Conservation (phyloP, 1,140 invertebrate species). For the Drosophila athabasca region DNA sequence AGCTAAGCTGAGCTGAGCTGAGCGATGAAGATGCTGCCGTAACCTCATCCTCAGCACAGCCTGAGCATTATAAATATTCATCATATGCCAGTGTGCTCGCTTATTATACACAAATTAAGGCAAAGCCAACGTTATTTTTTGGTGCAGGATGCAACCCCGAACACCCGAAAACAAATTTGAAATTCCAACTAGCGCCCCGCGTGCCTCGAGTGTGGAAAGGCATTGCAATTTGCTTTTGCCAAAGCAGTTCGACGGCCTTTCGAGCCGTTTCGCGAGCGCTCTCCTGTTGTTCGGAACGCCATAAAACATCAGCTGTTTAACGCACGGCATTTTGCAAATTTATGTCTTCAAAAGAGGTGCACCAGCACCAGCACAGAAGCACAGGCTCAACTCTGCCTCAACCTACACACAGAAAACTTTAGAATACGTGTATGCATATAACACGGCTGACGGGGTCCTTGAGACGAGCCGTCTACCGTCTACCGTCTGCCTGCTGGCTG, state of each 20-base stretch:
- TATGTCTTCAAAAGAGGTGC: constrained; percentile 67
- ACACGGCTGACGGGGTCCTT: constrained; percentile 32
- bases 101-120: constrained; percentile 81
- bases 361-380: constrained; percentile 24
- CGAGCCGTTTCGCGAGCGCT: constrained; percentile 11
- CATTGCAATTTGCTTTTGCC: constrained; percentile 65
- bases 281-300: constrained; percentile 38
- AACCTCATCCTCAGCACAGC: constrained; percentile 22
- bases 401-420: constrained; percentile 27
- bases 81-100: constrained; percentile 65
- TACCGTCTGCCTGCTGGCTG: constrained; percentile 3
- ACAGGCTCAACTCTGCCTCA: too few species aligned
- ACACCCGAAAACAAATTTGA: constrained; percentile 67
- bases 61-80: constrained; percentile 75
- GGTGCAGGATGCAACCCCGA: constrained; percentile 3
- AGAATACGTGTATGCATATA: constrained; percentile 35
- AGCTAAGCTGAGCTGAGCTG: constrained; percentile 20
- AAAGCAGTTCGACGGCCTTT: constrained; percentile 65
- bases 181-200: constrained; percentile 66
- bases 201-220: constrained; percentile 50
- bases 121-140: constrained; percentile 31
- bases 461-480: constrained; percentile 51
- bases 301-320: constrained; percentile 76
- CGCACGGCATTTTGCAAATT: constrained; percentile 67
- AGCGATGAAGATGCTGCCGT: constrained; percentile 51